Evolutionary conservation across 2,113 vertebrate species (phyloP), one percentile per base, ranked within the genome.

Genomic region (Phyllostomus hastatus): DNA sequence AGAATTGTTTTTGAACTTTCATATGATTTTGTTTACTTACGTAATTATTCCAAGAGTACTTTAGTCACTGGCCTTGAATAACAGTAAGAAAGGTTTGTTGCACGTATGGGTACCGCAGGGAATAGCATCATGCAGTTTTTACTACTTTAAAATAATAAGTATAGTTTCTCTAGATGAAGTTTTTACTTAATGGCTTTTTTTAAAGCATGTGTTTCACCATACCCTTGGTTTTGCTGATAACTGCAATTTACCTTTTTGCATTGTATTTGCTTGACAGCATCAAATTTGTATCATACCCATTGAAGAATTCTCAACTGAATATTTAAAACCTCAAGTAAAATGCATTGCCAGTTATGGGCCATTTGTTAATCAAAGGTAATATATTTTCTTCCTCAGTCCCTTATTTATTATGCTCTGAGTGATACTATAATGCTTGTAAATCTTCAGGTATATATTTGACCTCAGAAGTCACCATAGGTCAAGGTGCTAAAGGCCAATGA

Each of bases 251-350:
- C 72, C 10, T 26, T 31, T 95, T 97, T 96, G 14, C 75, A 9
- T 48, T 90, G 22, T 19, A 52, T 98, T 73, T 93, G 26, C 88
- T 97, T 96, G 95, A 90, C 97, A 99, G 99, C 98, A 99, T 97
- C 99, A 99, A 94, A 91, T 99, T 84, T 99, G 99, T 78, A 97
- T 99, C 46, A 97, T 99, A 88, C 98, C 99, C 57, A 88, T 93
- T 24, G 98, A 99, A 69, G 98, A 99, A 88, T 99, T 99, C 98
- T 99, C 99, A 78, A 87, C 98, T 69, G 99, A 99, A 35, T 99
- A 99, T 0, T 97, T 99, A 67, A 97, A 98, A 19, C 99, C 99
- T 67, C 98, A 99, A 94, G 97, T 99, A 24, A 98, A 98, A 69
- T 99, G 99, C 92, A 97, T 99, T 92, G 99, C 99, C 86, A 97